phyloP scores from a whole-genome alignment of 2,888 invertebrate genomes.

The Eledone cirrhosa region DNA sequence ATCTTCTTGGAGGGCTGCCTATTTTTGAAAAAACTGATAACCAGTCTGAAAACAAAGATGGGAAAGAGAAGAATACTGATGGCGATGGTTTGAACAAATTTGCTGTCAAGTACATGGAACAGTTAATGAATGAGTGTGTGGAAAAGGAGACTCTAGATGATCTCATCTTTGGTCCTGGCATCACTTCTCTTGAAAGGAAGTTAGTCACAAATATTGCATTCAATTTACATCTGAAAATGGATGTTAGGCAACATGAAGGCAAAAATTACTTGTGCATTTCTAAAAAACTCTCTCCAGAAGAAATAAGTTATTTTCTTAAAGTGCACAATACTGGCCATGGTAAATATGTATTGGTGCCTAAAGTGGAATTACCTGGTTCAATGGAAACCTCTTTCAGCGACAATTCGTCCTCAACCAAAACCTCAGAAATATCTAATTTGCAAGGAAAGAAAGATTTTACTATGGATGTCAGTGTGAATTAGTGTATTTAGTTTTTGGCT shows the following conservation, averaged over 20 bases:
- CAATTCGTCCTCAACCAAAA: constrained; percentile 16
- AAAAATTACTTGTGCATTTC: constrained; percentile 41
- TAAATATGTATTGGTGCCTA: constrained; percentile 42
- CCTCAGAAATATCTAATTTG: constrained; percentile 23
- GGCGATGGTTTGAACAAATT: constrained; percentile 39
- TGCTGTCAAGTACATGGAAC: constrained; percentile 31
- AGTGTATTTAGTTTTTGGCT: neutral
- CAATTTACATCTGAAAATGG: constrained; percentile 36
- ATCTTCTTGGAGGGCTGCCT: constrained; percentile 31
- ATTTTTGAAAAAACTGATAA: constrained; percentile 28
- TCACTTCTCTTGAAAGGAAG: constrained; percentile 38
- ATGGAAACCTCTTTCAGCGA: constrained; percentile 23
- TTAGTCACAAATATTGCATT: constrained; percentile 37
- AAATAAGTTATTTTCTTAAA: constrained; percentile 37
- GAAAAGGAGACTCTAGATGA: constrained; percentile 39
- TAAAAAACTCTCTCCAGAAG: constrained; percentile 38
- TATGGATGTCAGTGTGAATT: constrained; percentile 27
- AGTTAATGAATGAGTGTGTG: constrained; percentile 39
- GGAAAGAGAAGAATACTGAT: constrained; percentile 33
- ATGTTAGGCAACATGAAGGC: constrained; percentile 40
- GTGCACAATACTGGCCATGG: constrained; percentile 37
- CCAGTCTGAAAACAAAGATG: constrained; percentile 24
- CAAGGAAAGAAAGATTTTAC: constrained; percentile 23
- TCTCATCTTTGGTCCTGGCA: constrained; percentile 47
- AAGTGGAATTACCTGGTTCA: constrained; percentile 36